Base-by-base conservation (phyloP, 2,888 invertebrate genomes). In the Neoascia interrupta region DNA sequence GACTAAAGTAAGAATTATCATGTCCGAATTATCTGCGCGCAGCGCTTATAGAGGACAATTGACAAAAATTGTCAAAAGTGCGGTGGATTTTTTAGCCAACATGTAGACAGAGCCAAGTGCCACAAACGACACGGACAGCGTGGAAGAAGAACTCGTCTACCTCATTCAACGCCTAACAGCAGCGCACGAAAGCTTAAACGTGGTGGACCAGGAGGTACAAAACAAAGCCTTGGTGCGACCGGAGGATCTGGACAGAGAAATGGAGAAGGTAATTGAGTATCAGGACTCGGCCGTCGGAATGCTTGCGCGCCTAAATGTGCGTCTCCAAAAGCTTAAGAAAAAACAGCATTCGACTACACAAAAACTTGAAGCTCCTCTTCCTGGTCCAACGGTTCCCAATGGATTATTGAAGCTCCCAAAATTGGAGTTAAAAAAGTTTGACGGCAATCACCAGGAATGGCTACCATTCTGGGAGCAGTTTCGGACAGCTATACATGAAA, bases 401-500 rank as follows among this genome's bases (percentile, higher is more conserved):
- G n/a, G n/a, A n/a, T n/a, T n/a, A n/a, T n/a, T n/a, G n/a, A n/a
- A n/a, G n/a, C n/a, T n/a, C n/a, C n/a, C n/a, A n/a, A n/a, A n/a
- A n/a, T n/a, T n/a, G n/a, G n/a, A n/a, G n/a, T n/a, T n/a, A n/a
- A n/a, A n/a, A n/a, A n/a, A n/a, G n/a, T n/a, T n/a, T n/a, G n/a
- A n/a, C n/a, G n/a, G n/a, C n/a, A n/a, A n/a, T n/a, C n/a, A n/a
- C n/a, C n/a, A n/a, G n/a, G n/a, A n/a, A n/a, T n/a, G n/a, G n/a
- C n/a, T n/a, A n/a, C n/a, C n/a, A n/a, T n/a, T n/a, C n/a, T n/a
- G n/a, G n/a, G n/a, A n/a, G n/a, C n/a, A n/a, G n/a, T n/a, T n/a
- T n/a, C n/a, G n/a, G n/a, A n/a, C n/a, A n/a, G n/a, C 37, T 11
- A 21, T 51, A 4, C 64, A 53, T 31, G 51, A 54, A 16, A 66